phyloP scores from a whole-genome alignment of 2,797 vertebrate genomes.

The Scleropages formosus region DNA sequence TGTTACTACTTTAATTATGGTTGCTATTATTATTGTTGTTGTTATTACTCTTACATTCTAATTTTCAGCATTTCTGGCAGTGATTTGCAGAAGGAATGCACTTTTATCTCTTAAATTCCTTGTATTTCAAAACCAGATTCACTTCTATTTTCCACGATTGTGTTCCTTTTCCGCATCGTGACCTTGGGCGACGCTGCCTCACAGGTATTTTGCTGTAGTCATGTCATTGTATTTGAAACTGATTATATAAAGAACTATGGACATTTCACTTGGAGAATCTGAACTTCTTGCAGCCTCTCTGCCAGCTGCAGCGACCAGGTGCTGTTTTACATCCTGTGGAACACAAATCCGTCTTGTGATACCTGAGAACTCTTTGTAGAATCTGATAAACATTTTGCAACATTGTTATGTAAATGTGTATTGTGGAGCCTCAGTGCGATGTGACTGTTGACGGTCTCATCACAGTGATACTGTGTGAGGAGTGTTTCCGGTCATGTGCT shows the following conservation, averaged over 20 bases:
- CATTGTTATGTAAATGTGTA: constrained; percentile 72
- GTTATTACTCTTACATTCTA: constrained; percentile 45
- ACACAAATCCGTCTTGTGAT: constrained; percentile 49
- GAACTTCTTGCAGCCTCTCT: constrained; percentile 36
- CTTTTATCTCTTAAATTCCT: constrained; percentile 38
- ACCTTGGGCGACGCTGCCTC: constrained; percentile 37
- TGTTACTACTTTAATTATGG: constrained; percentile 41
- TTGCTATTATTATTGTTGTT: constrained; percentile 48
- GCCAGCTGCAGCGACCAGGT: constrained; percentile 42
- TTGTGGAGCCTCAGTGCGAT: constrained; percentile 49
- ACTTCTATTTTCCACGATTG: constrained; percentile 47
- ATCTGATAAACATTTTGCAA: constrained; percentile 64
- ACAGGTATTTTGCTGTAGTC: constrained; percentile 52
- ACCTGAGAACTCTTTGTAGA: constrained; percentile 56
- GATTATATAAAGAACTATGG: constrained; percentile 40
- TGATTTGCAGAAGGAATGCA: constrained; percentile 39
- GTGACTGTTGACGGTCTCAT: constrained; percentile 47
- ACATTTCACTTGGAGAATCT: constrained; percentile 51
- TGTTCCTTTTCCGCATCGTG: constrained; percentile 43
- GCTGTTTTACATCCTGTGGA: constrained; percentile 38
- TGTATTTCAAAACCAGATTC: constrained; percentile 49
- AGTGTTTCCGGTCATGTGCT: constrained; percentile 65
- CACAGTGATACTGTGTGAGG: constrained; percentile 49
- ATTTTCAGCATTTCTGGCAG: constrained; percentile 46
- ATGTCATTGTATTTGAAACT: constrained; percentile 45